phyloP scores from a whole-genome alignment of 2,797 vertebrate species.

The Crocidura indochinensis region DNA sequence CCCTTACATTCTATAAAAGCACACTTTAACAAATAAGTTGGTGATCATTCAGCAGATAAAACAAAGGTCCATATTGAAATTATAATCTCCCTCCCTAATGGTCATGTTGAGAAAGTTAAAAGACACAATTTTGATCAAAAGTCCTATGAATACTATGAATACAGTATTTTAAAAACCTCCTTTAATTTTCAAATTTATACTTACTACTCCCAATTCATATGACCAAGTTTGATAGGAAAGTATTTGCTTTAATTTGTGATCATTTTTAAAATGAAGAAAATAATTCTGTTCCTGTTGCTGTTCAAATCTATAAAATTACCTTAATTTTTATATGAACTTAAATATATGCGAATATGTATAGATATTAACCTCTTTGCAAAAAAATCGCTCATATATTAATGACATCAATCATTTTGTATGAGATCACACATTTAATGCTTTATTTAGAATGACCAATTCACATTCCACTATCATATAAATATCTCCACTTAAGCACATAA shows the following conservation, averaged over 20 bases:
- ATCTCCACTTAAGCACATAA: not conserved
- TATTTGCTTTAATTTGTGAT: not conserved
- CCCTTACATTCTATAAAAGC: slow-evolving; percentile 10
- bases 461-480: not conserved
- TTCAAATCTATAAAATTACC: not conserved
- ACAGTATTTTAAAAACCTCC: not conserved
- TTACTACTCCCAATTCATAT: not conserved
- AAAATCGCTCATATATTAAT: not conserved
- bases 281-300: not conserved
- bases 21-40: not conserved
- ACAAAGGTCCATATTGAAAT: slow-evolving; percentile 10
- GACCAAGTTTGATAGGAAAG: not conserved
- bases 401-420: not conserved
- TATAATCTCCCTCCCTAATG: slow-evolving; percentile 16
- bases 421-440: not conserved
- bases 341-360: too few relatives aligned
- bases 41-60: not conserved
- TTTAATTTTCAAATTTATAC: not conserved
- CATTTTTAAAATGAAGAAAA: slow-evolving; percentile 30
- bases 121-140: not conserved
- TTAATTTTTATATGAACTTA: not conserved
- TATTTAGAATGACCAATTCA: not conserved
- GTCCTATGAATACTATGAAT: not conserved
- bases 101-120: slow-evolving; percentile 20
- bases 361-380: too few relatives aligned